Conservation (phyloP, 30 jellyfish, hydroid and myxozoan species). For the Turritopsis dohrnii region DNA sequence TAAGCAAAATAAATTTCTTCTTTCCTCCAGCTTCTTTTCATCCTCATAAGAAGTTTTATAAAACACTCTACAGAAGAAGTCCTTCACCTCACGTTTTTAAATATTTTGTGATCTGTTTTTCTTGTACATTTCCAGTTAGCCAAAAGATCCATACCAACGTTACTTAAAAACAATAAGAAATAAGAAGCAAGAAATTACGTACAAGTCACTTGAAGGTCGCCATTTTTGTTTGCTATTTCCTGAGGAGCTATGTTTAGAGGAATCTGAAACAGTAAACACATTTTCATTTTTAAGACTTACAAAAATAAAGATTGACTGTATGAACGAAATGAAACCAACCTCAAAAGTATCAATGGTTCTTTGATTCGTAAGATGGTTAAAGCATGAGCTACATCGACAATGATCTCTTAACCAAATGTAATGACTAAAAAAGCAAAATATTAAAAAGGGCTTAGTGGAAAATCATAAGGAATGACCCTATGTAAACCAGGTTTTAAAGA, state of each 20-base stretch:
- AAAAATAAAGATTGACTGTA: no score
- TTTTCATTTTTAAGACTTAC: neutral
- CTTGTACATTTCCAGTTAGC: no score
- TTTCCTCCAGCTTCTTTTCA: no score
- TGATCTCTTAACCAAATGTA: conserved; percentile 7
- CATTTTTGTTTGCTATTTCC: neutral
- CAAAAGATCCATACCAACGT: no score
- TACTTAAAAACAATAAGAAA: neutral
- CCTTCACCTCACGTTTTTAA: no score
- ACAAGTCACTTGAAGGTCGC: neutral
- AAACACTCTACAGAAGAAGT: no score
- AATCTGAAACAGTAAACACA: neutral
- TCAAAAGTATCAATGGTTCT: neutral
- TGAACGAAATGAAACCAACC: neutral
- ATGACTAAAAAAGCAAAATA: neutral
- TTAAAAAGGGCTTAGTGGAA: neutral
- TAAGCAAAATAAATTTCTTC: no score
- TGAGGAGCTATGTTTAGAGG: neutral
- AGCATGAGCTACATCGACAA: neutral
- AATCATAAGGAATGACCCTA: no score
- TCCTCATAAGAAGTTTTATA: no score
- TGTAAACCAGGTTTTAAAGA: neutral
- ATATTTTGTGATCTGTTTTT: no score
- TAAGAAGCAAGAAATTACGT: no score
- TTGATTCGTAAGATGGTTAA: neutral